Conservation (phyloP, 2,113 vertebrate genomes). For the Onychorhynchus coronatus region DNA sequence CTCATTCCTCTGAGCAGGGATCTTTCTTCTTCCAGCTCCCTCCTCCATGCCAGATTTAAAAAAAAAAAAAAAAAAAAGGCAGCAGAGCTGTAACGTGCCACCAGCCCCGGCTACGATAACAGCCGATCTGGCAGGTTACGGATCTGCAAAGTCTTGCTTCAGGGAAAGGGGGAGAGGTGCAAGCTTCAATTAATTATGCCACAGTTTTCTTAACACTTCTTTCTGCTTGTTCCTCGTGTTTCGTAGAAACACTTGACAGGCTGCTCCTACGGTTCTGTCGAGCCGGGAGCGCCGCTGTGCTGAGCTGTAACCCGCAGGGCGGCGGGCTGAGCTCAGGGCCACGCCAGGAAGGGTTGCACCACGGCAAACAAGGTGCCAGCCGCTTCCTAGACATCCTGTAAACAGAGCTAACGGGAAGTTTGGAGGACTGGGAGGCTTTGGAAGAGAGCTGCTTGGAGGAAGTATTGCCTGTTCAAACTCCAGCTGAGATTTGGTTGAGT, state of each 20-base stretch:
- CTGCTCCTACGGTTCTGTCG: background rate
- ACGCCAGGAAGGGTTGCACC: background rate
- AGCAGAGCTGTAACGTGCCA: background rate
- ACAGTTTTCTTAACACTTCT: constrained; percentile 62
- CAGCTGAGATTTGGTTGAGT: background rate
- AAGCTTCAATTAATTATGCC: constrained; percentile 20
- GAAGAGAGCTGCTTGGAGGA: background rate
- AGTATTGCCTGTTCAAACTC: background rate
- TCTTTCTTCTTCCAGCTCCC: background rate
- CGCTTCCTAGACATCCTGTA: background rate
- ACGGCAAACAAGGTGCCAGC: background rate
- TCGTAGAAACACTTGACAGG: background rate
- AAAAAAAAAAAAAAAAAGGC: background rate
- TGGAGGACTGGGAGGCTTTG: background rate
- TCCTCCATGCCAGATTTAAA: background rate
- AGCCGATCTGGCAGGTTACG: constrained; percentile 18
- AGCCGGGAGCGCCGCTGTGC: background rate
- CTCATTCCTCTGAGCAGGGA: background rate
- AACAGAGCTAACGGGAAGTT: background rate
- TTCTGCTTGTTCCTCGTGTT: background rate
- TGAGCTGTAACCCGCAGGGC: background rate
- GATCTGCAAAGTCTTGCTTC: background rate
- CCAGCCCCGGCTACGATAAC: background rate
- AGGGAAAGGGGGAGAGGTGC: background rate
- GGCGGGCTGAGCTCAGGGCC: background rate